Evolutionary conservation across 2,113 vertebrate genomes (phyloP), one percentile per base, ranked within the genome.

Genomic region (Colaptes auratus): DNA sequence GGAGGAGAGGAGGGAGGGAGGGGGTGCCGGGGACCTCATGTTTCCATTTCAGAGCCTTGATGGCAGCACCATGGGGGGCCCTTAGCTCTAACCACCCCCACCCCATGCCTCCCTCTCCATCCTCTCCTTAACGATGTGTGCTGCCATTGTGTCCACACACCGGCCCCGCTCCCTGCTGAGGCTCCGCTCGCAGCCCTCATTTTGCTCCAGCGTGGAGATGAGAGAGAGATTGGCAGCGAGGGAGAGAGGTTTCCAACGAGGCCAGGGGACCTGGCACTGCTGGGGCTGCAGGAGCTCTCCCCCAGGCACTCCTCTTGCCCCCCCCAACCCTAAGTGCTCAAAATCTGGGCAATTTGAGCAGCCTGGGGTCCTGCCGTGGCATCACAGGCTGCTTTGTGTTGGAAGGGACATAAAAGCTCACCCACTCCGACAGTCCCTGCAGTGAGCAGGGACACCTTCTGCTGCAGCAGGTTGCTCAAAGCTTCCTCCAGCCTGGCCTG

Each of bases 1-100:
- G 63, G 44, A 75, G 83, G 79, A 3, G 50, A 36, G 67, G 67
- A 14, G 46, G 18, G n/a, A n/a, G n/a, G 10, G 66, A 35, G 59
- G 65, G 66, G 25, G 30, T 19, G 48, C 48, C 4, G 11, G 16
- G 53, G 50, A 73, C 80, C 39, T 59, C 15, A 3, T 60, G 59
- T 89, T 91, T 84, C 90, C 72, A 84, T 92, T 85, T 82, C 85
- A 79, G 81, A 86, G 79, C 66, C 88, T 82, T 73, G 80, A 78
- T 61, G 58, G 91, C 81, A 66, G 76, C 91, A 31, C 85, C 75
- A 35, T 79, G 79, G 87, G 83, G 94, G 81, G 61, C 85, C 55
- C 88, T 86, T 20, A 18, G 58, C 52, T 50, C 53, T 55, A 35
- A 52, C 53, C 52, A 1, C 1, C 14, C 33, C 74, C 2, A 35